Base-by-base conservation (phyloP, 2,113 vertebrate species). In the Vicugna pacos region DNA sequence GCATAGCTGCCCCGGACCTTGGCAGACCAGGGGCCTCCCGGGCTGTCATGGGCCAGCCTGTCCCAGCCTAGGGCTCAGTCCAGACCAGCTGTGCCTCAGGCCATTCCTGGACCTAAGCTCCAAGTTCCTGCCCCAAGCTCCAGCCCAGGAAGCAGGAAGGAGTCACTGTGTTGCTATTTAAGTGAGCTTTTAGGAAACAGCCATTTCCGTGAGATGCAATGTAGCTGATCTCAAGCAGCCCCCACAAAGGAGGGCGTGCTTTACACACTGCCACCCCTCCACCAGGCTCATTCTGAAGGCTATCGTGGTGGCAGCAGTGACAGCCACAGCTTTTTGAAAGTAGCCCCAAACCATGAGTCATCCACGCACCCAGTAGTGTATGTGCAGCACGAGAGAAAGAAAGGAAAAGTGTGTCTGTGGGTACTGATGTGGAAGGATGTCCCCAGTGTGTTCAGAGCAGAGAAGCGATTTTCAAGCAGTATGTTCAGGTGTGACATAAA, bases 111-210 rank as follows among this genome's bases (percentile, higher is more conserved):
- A 48, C 64, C 28, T 46, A 13, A 13, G 15, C 32, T 52, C 28
- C 30, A 56, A 17, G 56, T 13, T 64, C 32, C 42, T 42, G 14
- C 32, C 67, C 24, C 24, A 12, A 20, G 15, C 35, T 13, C 26
- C 35, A 72, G 70, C 54, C 67, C 5, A 9, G 26, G 42, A 42
- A 80, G 42, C 56, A 62, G 76, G 62, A 52, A 56, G 22, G 69
- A 73, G 52, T 69, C n/a, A 20, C 13, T 30, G 8, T 76, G 8
- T 72, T 46, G 62, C 65, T 73, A 1, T n/a, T 38, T 22, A 10
- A 73, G 69, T n/a, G 69, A 92, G 60, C 46, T 85, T 94, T 77
- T 82, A 58, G 73, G 72, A 91, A 94, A 32, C 50, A 54, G 3
- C 60, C 4, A 0, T 77, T 62, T 89, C 69, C 56, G 79, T 4